phyloP scores from a whole-genome alignment of 2,888 invertebrate species.

The Drosophila neonasuta region DNA sequence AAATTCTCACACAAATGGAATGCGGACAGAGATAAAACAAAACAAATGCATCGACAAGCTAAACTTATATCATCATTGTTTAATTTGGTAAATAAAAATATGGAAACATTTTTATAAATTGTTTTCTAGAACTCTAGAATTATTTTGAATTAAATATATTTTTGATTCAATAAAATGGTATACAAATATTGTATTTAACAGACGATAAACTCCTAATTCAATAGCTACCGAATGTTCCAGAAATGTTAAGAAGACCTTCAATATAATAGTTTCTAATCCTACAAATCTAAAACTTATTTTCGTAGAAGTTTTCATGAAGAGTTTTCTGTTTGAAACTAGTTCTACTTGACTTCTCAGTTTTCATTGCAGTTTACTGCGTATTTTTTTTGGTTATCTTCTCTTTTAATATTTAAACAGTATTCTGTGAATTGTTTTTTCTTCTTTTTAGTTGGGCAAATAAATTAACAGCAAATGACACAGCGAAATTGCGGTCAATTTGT shows the following conservation, averaged over 20 bases:
- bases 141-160: no score
- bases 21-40: slow-evolving; percentile 1
- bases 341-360: not conserved
- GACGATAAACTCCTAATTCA: no score
- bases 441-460: slow-evolving; percentile 44
- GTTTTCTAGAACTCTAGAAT: no score
- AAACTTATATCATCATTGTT: not conserved
- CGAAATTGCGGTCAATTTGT: slow-evolving; percentile 66
- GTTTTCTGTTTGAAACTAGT: no score
- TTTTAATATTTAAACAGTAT: slow-evolving; percentile 1
- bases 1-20: slow-evolving; percentile 13
- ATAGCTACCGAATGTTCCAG: no score
- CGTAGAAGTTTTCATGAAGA: no score
- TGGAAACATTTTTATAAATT: not conserved
- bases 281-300: no score
- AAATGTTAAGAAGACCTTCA: no score
- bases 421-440: slow-evolving; percentile 16
- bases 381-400: not conserved
- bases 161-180: no score
- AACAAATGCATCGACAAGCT: not conserved
- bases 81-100: no score
- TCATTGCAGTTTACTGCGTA: not conserved
- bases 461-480: slow-evolving; percentile 57
- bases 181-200: no score
- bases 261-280: no score